A percentile compares a stretch with the other conserved stretches of the same genome.
Evolutionary conservation across 2,888 invertebrate species (phyloP).

Genomic region (Cantharis rustica): DNA sequence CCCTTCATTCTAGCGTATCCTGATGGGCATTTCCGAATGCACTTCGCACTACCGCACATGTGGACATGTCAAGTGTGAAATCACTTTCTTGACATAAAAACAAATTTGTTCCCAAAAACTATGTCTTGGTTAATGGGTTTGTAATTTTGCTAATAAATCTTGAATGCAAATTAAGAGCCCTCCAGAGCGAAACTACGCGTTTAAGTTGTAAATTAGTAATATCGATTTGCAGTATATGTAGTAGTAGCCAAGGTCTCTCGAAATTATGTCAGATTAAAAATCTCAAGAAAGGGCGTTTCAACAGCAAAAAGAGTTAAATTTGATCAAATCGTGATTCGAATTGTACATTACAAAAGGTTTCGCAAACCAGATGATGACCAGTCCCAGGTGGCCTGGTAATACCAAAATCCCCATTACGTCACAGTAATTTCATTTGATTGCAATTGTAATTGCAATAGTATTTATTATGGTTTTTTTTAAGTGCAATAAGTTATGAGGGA

Average conservation of each 20-base stretch:
- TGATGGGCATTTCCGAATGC: slow-evolving; percentile 47
- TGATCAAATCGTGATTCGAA: slow-evolving; percentile 29
- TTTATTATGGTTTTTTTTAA: slow-evolving; percentile 1
- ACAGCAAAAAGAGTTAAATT: slow-evolving; percentile 16
- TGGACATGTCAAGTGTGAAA: slow-evolving; percentile 45
- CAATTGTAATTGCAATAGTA: slow-evolving; percentile 11
- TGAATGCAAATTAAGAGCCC: background rate
- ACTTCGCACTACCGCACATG: slow-evolving; percentile 46
- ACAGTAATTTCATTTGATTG: slow-evolving; percentile 24
- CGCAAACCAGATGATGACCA: slow-evolving; percentile 39
- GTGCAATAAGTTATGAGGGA: background rate
- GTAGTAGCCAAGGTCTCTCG: background rate
- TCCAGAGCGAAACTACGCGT: background rate
- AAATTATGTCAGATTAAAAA: background rate
- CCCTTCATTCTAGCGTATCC: slow-evolving; percentile 26
- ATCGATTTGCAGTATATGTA: background rate
- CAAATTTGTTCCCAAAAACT: slow-evolving; percentile 35
- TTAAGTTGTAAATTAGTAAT: background rate
- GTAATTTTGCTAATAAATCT: slow-evolving; percentile 30
- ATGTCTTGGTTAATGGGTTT: slow-evolving; percentile 28
- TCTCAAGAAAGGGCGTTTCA: background rate
- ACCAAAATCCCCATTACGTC: slow-evolving; percentile 30
- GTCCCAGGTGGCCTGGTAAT: slow-evolving; percentile 39
- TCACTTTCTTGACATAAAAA: slow-evolving; percentile 43
- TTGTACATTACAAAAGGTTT: slow-evolving; percentile 30